Percentiles rank a stretch among this genome's conserved stretches.
Conservation (phyloP, 2,113 vertebrate genomes). For the Hemiprocne comata region DNA sequence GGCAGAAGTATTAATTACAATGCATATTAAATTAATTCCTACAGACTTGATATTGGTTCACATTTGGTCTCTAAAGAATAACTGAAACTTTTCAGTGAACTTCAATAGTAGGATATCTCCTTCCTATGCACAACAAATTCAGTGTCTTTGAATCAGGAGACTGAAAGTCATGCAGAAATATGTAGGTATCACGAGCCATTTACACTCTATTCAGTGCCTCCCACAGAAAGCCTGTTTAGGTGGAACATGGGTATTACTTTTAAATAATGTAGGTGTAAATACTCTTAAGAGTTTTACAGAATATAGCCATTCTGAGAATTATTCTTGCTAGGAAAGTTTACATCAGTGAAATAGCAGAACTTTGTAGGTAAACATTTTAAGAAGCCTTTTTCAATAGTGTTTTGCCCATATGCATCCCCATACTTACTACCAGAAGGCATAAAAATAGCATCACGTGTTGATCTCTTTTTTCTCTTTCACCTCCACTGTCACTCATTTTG, state of each 20-base stretch:
- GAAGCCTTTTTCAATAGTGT: not conserved
- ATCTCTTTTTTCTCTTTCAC: not conserved
- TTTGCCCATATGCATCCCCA: constrained; percentile 7
- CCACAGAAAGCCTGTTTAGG: constrained; percentile 1
- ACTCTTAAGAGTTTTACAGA: not conserved
- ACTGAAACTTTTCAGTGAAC: not conserved
- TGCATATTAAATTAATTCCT: not conserved
- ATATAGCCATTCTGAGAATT: not conserved
- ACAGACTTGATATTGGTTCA: not conserved
- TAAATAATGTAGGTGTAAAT: not conserved
- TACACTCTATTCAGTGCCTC: not conserved
- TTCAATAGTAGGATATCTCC: not conserved
- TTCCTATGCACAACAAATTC: not conserved
- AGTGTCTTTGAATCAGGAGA: not conserved
- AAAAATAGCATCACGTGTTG: constrained; percentile 10
- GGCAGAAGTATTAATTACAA: not conserved
- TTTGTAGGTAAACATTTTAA: constrained; percentile 24
- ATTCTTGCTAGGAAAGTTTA: not conserved
- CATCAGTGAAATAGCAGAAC: not conserved
- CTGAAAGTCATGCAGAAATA: not conserved
- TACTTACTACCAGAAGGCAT: constrained; percentile 7
- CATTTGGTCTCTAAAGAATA: not conserved
- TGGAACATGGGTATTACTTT: not conserved
- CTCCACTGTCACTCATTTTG: constrained; percentile 1
- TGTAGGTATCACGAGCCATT: rapidly evolving